These are phyloP conservation scores for Phoxinus phoxinus DNA, from an alignment of 2,113 vertebrate genomes.

Conservation along the genomic window DNA sequence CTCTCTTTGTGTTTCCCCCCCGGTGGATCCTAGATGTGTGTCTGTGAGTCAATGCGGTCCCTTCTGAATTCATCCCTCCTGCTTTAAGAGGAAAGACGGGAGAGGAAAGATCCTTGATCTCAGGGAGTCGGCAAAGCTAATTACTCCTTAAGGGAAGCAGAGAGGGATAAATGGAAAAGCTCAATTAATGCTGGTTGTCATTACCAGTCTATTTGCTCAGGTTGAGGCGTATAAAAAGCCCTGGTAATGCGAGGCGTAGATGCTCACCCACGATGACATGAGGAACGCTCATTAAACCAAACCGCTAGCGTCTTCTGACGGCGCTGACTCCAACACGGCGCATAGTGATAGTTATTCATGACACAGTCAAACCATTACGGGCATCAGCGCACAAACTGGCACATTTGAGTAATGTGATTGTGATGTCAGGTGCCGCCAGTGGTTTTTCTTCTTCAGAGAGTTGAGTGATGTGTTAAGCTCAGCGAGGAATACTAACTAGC, in stretches of 20 bases:
- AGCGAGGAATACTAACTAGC: constrained; percentile 20
- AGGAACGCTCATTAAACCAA: constrained; percentile 49
- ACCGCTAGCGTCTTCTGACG: constrained; percentile 51
- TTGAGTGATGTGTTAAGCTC: neutral
- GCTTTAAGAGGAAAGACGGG: constrained; percentile 39
- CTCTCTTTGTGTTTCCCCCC: neutral
- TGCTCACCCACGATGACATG: constrained; percentile 9
- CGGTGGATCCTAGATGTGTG: neutral
- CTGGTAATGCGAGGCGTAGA: constrained; percentile 41
- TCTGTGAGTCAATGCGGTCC: constrained; percentile 19
- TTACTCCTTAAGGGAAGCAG: constrained; percentile 67
- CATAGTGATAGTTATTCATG: constrained; percentile 61
- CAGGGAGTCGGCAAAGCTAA: constrained; percentile 68
- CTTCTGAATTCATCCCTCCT: constrained; percentile 7
- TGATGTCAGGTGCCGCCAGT: constrained; percentile 14
- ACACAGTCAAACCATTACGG: constrained; percentile 21
- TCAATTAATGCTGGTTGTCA: constrained; percentile 71
- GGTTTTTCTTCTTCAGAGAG: neutral
- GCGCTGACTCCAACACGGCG: constrained; percentile 48
- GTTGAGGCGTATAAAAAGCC: constrained; percentile 59
- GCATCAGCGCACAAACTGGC: neutral
- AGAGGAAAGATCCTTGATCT: constrained; percentile 63
- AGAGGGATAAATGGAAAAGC: constrained; percentile 64
- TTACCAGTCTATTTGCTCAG: constrained; percentile 67
- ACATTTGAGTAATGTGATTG: constrained; percentile 15